These are phyloP conservation scores for Drosophila formosana DNA, from an alignment of 2,888 invertebrate genomes.

Conservation along the genomic window DNA sequence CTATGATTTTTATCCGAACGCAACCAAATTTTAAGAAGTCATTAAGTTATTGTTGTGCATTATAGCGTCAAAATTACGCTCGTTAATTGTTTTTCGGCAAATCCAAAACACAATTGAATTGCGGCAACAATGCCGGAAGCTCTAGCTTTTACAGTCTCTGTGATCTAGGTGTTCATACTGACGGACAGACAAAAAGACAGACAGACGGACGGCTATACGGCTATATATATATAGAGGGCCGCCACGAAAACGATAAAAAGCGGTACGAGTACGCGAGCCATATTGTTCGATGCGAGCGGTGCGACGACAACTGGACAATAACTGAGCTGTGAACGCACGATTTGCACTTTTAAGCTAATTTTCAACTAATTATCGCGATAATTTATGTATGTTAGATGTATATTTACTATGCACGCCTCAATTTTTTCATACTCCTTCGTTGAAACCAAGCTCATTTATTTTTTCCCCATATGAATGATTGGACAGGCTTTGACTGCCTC, in stretches of 20 bases:
- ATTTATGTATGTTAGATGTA: constrained; percentile 3
- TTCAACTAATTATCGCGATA: constrained; percentile 1
- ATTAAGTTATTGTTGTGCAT: too few species aligned
- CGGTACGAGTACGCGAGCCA: constrained; percentile 54
- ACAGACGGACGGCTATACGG: constrained; percentile 41
- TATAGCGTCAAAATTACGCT: too few species aligned
- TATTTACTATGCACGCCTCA: background rate
- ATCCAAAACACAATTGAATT: too few species aligned
- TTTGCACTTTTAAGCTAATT: constrained; percentile 57
- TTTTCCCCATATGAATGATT: constrained; percentile 36
- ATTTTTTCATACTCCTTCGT: background rate
- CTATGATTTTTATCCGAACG: too few species aligned
- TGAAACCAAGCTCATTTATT: constrained; percentile 7
- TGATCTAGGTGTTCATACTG: constrained; percentile 83
- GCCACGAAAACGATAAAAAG: constrained; percentile 49
- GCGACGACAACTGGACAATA: constrained; percentile 56
- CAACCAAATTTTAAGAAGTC: too few species aligned
- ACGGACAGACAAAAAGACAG: constrained; percentile 16
- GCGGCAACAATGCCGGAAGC: too few species aligned
- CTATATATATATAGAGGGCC: background rate
- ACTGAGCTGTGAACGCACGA: constrained; percentile 35
- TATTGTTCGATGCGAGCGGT: constrained; percentile 47
- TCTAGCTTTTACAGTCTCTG: constrained; percentile 70
- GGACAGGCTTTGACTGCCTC: constrained; percentile 4
- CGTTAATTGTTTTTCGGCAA: too few species aligned